A percentile compares a stretch with the other conserved stretches of the same genome.
phyloP scores from a whole-genome alignment of 2,888 invertebrate genomes.

The Lycaena phlaeas region DNA sequence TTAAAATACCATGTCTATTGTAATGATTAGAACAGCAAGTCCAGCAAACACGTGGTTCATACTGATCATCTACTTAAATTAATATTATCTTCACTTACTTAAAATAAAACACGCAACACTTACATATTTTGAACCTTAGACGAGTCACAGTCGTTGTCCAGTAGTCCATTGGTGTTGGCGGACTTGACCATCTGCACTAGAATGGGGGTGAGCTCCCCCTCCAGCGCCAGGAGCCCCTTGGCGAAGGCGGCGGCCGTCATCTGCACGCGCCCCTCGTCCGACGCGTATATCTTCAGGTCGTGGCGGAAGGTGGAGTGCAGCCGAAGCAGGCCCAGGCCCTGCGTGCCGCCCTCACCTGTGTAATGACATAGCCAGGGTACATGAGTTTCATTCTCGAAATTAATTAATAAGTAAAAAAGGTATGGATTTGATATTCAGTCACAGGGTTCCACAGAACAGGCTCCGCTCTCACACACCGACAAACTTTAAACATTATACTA shows the following conservation, averaged over 20 bases:
- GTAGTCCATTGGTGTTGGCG: constrained; percentile 97
- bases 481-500: no score
- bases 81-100: no score
- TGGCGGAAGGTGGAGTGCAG: constrained; percentile 99
- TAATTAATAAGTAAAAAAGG: no score
- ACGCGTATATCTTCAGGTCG: constrained; percentile 99
- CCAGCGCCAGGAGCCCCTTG: constrained; percentile 96
- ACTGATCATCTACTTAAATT: no score
- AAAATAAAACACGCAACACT: constrained; percentile 57
- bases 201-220: constrained; percentile 98
- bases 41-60: no score
- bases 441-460: no score
- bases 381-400: no score
- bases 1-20: no score
- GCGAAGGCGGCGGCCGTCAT: constrained; percentile 99
- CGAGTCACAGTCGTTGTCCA: constrained; percentile 98
- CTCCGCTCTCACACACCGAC: no score
- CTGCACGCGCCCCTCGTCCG: constrained; percentile 99
- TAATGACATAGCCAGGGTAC: no score
- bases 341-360: constrained; percentile 89
- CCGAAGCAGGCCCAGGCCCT: constrained; percentile 93
- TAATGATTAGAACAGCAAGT: no score
- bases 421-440: no score
- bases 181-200: constrained; percentile 99
- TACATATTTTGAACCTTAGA: constrained; percentile 95